These are phyloP conservation scores for Camelus bactrianus DNA, from an alignment of 2,113 vertebrate genomes.

Conservation along the genomic window DNA sequence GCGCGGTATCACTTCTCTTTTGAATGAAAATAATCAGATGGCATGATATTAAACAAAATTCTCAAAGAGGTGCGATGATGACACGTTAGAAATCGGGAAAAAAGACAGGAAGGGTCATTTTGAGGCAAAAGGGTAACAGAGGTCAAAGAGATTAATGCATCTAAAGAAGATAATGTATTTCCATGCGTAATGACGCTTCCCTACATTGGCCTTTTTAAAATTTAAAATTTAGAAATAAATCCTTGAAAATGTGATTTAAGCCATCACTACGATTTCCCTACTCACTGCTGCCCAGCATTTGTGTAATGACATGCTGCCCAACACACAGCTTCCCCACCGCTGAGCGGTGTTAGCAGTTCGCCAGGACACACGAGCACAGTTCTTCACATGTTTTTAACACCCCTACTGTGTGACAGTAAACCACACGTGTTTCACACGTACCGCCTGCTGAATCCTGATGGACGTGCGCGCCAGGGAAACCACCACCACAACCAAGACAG, in stretches of 20 bases:
- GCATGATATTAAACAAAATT: background rate
- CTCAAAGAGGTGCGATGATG: background rate
- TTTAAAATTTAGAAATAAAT: background rate
- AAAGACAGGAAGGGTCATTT: background rate
- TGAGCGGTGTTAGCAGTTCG: background rate
- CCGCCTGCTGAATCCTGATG: too few relatives aligned
- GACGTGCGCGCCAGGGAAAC: too few relatives aligned
- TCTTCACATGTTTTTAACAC: background rate
- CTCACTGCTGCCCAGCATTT: too few relatives aligned
- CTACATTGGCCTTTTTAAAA: background rate
- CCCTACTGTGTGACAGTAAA: too few relatives aligned
- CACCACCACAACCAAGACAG: too few relatives aligned
- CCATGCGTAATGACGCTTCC: background rate
- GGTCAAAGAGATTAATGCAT: too few relatives aligned
- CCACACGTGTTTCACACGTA: too few relatives aligned
- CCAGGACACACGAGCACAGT: background rate
- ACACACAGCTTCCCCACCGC: accelerated
- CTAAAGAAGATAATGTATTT: background rate
- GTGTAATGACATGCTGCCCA: background rate
- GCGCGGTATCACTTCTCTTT: background rate
- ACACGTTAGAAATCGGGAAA: background rate
- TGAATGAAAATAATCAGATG: background rate
- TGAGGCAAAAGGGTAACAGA: background rate
- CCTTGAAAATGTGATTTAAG: background rate
- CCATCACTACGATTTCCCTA: background rate